Base-by-base conservation (phyloP, 1,140 invertebrate genomes). In the Tyrophagus putrescentiae region DNA sequence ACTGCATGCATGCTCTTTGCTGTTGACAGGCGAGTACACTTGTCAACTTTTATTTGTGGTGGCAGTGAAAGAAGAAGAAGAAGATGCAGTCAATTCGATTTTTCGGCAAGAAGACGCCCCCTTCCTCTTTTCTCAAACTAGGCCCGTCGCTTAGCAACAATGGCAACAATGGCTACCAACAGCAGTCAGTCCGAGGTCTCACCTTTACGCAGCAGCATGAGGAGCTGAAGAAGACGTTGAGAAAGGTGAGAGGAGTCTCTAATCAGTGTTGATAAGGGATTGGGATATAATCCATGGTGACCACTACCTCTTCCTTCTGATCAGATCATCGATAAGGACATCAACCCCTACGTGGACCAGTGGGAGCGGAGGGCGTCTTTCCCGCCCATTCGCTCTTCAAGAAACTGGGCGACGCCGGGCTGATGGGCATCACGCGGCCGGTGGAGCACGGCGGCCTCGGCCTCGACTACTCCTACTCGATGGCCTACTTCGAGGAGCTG, bases 361-460 rank as follows among this genome's bases (percentile, higher is more conserved):
- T 80, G 79, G 79, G 79, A 80, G 66, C 64, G 36, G 67, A 69
- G 28, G 68, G 70, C 39, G 63, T 65, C 44, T 80, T 77, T 70
- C 78, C 78, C 29, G 76, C 75, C 4, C 74, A 78, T 65, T 60
- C 72, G 62, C 67, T 80, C 3, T 79, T 80, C 63, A 78, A 78
- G 66, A 76, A 74, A 62, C 65, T 81, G 3, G 79, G 77, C 48
- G 53, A 73, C 27, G 75, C 76, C 62, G 79, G 79, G 4, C 69
- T 80, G 31, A 67, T 80, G 4, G 79, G 79, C 27, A 72, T 80
- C 3, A 75, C 71, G 58, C 76, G 34, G 0, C 60, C 69, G 70
- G 58, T 61, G 78, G 79, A 78, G 63, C 80, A 78, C 72, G 78
- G 78, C 32, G 79, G 79, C 5, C 64, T 77, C 11, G 79, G 76